Percentiles rank a stretch among this genome's conserved stretches.
Conservation (phyloP, 1,140 invertebrate species). For the Bilobella aurantiaca region DNA sequence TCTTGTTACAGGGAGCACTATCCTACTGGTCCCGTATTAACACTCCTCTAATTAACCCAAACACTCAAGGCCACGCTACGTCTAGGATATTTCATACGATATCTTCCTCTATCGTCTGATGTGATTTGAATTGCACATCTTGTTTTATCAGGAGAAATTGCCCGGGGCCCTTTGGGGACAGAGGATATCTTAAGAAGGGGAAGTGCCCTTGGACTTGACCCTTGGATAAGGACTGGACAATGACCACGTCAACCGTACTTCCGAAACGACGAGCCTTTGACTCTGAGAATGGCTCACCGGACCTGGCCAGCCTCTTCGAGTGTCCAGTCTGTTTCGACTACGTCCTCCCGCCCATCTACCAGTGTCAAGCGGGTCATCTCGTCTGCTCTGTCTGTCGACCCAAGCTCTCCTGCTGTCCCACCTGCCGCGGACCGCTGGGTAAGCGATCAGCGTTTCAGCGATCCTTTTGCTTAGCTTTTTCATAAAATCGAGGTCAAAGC, state of each 20-base stretch:
- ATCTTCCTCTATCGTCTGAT: too few relatives aligned
- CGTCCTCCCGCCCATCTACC: conserved; percentile 89
- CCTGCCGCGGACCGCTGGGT: conserved; percentile 85
- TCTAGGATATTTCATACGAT: too few relatives aligned
- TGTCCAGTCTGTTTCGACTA: conserved; percentile 99
- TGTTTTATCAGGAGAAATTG: too few relatives aligned
- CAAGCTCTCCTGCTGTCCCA: conserved; percentile 93
- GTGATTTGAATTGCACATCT: too few relatives aligned
- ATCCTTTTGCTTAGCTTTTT: too few relatives aligned
- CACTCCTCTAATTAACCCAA: too few relatives aligned
- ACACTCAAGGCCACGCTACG: too few relatives aligned
- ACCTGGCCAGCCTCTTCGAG: conserved; percentile 91
- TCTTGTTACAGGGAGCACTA: too few relatives aligned
- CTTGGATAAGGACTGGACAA: too few relatives aligned
- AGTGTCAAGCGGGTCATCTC: conserved; percentile 76
- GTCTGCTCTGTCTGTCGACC: conserved; percentile 91
- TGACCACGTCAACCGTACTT: background rate
- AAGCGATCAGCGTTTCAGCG: too few relatives aligned
- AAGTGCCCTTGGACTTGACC: background rate
- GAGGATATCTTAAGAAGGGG: background rate
- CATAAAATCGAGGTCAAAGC: too few relatives aligned
- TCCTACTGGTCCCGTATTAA: too few relatives aligned
- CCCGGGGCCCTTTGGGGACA: background rate
- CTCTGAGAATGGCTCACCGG: conserved; percentile 6
- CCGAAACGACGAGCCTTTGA: conserved; percentile 1